Base-by-base conservation (phyloP, 2,113 vertebrate genomes). In the Cynoglossus semilaevis region DNA sequence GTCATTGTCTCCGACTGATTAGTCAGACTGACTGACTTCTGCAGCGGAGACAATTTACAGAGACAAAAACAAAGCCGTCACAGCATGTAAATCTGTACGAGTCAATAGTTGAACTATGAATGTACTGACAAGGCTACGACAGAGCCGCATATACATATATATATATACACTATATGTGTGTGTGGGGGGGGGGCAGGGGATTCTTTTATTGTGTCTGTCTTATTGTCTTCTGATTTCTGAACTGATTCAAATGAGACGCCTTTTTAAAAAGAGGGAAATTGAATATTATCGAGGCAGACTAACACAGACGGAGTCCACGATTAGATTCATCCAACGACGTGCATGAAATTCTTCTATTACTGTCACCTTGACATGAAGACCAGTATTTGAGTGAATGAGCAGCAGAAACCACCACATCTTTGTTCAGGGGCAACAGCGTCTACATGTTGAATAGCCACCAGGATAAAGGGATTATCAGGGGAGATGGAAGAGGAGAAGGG, bases 401-500 rank as follows among this genome's bases (percentile, higher is more conserved):
- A 65, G 65, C 19, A 58, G 78, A 75, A 68, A 67, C 11, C 8
- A 46, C 46, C 68, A 59, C 77, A 70, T 85, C 74, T 67, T 85
- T 83, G 85, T 85, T 81, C 80, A 81, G 52, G 44, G 57, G 59
- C 55, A 47, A 8, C 42, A 48, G 68, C 66, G 71, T 72, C 65
- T 59, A 76, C 56, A 58, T 70, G 74, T 22, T 74, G 76, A 84
- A 83, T 80, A 79, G 70, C 76, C 41, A 58, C 63, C 74, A 68
- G 75, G 76, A 87, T 83, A 83, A 83, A 75, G 85, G 78, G 76
- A 85, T 85, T 83, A 85, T 62, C 56, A 43, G 78, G 69, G 49
- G 70, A 76, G 65, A 79, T 45, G 51, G 58, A 61, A 81, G 63
- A 54, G 76, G 70, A 65, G 68, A 83, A 66, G 53, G 76, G 70